Conservation (phyloP, 2,113 vertebrate species). For the Aix galericulata region DNA sequence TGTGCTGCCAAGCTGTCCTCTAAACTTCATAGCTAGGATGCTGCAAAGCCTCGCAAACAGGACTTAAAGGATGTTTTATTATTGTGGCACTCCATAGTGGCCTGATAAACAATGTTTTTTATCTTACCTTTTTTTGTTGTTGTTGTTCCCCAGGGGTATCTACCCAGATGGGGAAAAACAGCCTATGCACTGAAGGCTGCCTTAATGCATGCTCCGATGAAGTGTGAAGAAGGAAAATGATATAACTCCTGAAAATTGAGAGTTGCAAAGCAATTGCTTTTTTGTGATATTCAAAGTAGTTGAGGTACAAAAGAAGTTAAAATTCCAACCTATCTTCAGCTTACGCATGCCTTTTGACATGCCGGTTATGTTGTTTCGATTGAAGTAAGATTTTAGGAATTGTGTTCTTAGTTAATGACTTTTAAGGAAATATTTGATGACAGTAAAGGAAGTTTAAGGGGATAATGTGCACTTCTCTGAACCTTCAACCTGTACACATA, state of each 20-base stretch:
- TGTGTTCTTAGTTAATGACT: background rate
- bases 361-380: background rate
- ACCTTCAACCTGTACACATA: background rate
- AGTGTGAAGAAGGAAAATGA: background rate
- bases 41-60: background rate
- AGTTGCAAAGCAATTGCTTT: background rate
- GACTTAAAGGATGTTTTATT: background rate
- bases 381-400: background rate
- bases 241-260: background rate
- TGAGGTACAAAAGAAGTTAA: background rate
- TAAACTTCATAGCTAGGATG: background rate
- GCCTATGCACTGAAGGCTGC: background rate
- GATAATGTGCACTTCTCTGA: background rate
- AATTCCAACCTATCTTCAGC: background rate
- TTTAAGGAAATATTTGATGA: background rate
- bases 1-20: background rate
- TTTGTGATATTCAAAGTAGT: background rate
- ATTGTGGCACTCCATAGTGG: rapidly evolving
- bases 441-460: background rate
- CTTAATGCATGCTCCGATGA: background rate
- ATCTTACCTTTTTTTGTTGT: background rate
- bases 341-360: background rate
- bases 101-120: background rate
- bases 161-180: background rate
- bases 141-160: background rate